phyloP scores from a whole-genome alignment of 1,140 invertebrate species.

The Platyura marginata region DNA sequence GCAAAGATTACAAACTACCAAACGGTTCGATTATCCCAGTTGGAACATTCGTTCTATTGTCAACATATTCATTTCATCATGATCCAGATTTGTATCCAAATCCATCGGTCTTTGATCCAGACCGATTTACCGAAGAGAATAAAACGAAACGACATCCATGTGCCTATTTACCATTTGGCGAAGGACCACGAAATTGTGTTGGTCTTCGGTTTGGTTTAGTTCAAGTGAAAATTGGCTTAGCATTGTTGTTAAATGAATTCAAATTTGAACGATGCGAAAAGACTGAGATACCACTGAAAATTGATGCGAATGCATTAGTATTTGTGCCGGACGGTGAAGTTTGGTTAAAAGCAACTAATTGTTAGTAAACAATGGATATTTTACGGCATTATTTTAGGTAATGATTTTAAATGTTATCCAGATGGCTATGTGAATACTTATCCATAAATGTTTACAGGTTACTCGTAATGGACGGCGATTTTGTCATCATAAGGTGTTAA shows the following conservation, averaged over 20 bases:
- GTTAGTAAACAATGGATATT: too few relatives aligned
- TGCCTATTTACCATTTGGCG: constrained; percentile 41
- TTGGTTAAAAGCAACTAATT: constrained; percentile 1
- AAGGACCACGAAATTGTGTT: constrained; percentile 44
- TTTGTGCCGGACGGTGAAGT: neutral
- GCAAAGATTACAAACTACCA: constrained; percentile 25
- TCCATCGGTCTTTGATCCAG: constrained; percentile 33
- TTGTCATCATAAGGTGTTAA: too few relatives aligned
- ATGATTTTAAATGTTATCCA: too few relatives aligned
- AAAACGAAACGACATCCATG: constrained; percentile 23
- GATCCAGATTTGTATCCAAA: constrained; percentile 30
- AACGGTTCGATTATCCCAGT: constrained; percentile 20
- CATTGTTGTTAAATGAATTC: constrained; percentile 20
- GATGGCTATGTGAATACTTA: too few relatives aligned
- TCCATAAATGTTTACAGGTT: too few relatives aligned
- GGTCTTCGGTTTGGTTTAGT: constrained; percentile 27
- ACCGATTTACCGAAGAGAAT: constrained; percentile 29
- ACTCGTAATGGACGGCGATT: too few relatives aligned
- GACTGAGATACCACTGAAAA: neutral
- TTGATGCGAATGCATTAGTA: neutral
- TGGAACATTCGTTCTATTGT: constrained; percentile 31
- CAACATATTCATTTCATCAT: constrained; percentile 32
- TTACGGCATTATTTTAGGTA: too few relatives aligned
- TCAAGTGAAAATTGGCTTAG: constrained; percentile 25
- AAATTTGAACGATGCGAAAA: constrained; percentile 5